Conservation (phyloP, 2,113 vertebrate genomes). For the Spea bombifrons region DNA sequence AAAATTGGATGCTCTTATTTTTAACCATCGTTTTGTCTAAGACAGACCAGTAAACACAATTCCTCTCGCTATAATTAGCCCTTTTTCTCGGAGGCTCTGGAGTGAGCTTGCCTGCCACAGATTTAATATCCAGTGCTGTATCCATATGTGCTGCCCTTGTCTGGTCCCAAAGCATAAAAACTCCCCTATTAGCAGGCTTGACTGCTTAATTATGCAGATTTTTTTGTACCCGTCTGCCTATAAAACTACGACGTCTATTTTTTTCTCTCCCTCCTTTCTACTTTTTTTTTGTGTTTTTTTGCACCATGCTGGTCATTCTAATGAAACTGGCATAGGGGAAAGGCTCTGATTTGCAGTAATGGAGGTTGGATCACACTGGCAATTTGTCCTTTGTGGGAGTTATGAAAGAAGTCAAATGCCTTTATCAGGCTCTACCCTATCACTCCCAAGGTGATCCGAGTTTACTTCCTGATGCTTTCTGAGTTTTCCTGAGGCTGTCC, state of each 20-base stretch:
- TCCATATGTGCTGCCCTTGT: constrained; percentile 84
- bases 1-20: constrained; percentile 74
- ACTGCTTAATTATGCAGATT: constrained; percentile 89
- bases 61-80: constrained; percentile 86
- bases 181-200: constrained; percentile 85
- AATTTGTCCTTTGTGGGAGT: constrained; percentile 90
- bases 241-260: constrained; percentile 83
- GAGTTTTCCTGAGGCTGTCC: constrained; percentile 87
- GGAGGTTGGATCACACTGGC: constrained; percentile 80
- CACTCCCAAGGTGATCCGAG: constrained; percentile 89
- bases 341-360: constrained; percentile 80
- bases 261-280: constrained; percentile 56
- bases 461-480: constrained; percentile 92
- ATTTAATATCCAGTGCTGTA: constrained; percentile 85
- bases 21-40: constrained; percentile 77
- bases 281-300: constrained; percentile 55
- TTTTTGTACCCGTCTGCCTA: constrained; percentile 82
- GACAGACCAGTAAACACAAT: constrained; percentile 85
- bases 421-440: constrained; percentile 83
- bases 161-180: constrained; percentile 84
- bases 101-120: constrained; percentile 80
- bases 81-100: constrained; percentile 76
- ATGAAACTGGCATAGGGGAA: constrained; percentile 75
- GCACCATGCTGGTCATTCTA: constrained; percentile 82
- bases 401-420: constrained; percentile 89